phyloP scores from a whole-genome alignment of 2,888 invertebrate genomes.

The Yponomeuta sedellus region DNA sequence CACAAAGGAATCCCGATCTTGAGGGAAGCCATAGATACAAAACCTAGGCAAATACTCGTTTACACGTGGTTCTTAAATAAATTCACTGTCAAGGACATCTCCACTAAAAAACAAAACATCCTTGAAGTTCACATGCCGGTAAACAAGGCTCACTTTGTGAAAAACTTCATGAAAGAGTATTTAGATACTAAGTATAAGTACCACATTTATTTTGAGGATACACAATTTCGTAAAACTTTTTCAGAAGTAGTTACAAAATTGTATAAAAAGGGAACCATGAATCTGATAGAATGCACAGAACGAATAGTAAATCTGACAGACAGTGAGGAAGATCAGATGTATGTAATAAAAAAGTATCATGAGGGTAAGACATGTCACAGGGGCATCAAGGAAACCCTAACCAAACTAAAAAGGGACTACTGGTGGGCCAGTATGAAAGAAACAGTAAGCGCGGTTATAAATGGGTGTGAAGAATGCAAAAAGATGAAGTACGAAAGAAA shows the following conservation, averaged over 20 bases:
- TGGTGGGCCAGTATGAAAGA: constrained; percentile 22
- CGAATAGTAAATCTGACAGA: constrained; percentile 17
- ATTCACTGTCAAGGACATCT: background rate
- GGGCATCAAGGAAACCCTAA: constrained; percentile 24
- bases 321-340: constrained; percentile 21
- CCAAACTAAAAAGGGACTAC: constrained; percentile 14
- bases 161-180: background rate
- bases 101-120: background rate
- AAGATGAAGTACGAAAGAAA: constrained; percentile 23
- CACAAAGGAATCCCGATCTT: constrained; percentile 11
- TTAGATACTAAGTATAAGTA: background rate
- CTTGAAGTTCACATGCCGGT: background rate
- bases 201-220: background rate
- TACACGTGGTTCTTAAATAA: background rate
- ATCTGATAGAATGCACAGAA: constrained; percentile 23
- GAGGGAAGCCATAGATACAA: constrained; percentile 12
- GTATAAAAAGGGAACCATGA: constrained; percentile 19
- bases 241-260: constrained; percentile 13
- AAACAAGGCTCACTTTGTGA: background rate
- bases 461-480: constrained; percentile 27
- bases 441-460: constrained; percentile 23
- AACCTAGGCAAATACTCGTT: constrained; percentile 11
- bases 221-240: constrained; percentile 11
- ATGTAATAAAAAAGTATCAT: constrained; percentile 22
- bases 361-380: constrained; percentile 25